Conservation (phyloP, 2,797 vertebrate species). For the Sebastiscus albofasciatus region DNA sequence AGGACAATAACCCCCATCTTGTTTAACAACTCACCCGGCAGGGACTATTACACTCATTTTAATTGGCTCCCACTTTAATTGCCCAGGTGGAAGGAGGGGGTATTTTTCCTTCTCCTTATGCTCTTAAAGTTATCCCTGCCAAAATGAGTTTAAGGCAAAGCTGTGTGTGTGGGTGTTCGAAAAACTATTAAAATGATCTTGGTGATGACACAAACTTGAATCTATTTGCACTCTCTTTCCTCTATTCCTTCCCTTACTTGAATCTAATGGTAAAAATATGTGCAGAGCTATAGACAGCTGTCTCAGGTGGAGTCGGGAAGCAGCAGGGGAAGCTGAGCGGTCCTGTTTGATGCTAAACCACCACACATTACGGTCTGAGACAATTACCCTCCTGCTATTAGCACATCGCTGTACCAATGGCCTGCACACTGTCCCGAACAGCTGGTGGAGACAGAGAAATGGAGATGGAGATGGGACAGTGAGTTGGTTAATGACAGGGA, state of each 20-base stretch:
- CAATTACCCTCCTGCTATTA: constrained; percentile 76
- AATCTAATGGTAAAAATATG: constrained; percentile 12
- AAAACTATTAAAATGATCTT: background rate
- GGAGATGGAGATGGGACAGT: constrained; percentile 53
- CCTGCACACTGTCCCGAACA: constrained; percentile 63
- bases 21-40: constrained; percentile 91
- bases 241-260: background rate
- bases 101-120: constrained; percentile 60
- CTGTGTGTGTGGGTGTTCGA: background rate
- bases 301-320: constrained; percentile 20
- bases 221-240: background rate
- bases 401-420: constrained; percentile 43
- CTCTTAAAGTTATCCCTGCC: constrained; percentile 74
- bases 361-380: constrained; percentile 60
- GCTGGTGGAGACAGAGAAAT: constrained; percentile 62
- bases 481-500: constrained; percentile 65
- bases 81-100: constrained; percentile 82
- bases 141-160: constrained; percentile 46
- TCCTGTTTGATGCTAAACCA: constrained; percentile 50
- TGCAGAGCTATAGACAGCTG: background rate
- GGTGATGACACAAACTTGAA: constrained; percentile 5
- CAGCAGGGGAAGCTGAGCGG: constrained; percentile 36
- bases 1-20: constrained; percentile 93
- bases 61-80: constrained; percentile 91
- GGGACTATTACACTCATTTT: constrained; percentile 89